Evolutionary conservation across 92 coral and sea anemone genomes (phyloP).

Genomic region (Palythoa grandis): DNA sequence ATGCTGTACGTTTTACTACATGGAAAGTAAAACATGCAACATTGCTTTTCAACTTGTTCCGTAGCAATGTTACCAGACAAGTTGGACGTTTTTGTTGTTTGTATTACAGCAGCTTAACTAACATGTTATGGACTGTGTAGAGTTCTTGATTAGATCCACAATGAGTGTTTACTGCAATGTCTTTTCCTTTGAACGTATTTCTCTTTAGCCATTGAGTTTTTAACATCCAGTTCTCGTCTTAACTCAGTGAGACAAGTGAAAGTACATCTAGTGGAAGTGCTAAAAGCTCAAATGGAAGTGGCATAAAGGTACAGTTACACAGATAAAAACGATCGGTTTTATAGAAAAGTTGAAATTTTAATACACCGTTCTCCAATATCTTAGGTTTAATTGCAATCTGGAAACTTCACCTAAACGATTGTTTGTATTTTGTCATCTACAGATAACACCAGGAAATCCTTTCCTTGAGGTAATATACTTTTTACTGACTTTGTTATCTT

Average conservation of each 20-base stretch:
- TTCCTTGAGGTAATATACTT: conserved; percentile 71
- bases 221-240: background rate
- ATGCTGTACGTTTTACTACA: no score
- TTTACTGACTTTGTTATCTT: background rate
- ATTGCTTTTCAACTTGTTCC: no score
- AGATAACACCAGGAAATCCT: conserved; percentile 84
- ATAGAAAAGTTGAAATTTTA: no score
- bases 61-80: no score
- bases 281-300: conserved; percentile 53
- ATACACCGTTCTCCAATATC: no score
- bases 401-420: background rate
- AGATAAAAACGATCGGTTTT: background rate
- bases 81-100: no score
- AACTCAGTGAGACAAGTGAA: background rate
- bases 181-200: background rate
- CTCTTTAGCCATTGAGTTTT: background rate
- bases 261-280: conserved; percentile 16
- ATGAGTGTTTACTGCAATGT: background rate
- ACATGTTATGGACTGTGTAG: no score
- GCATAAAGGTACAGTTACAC: conserved; percentile 57
- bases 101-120: no score
- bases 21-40: no score
- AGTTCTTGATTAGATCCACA: background rate
- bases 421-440: conserved; percentile 6
- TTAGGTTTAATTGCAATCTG: background rate